phyloP scores from a whole-genome alignment of 2,888 invertebrate species.

The Strigamia crassipes region DNA sequence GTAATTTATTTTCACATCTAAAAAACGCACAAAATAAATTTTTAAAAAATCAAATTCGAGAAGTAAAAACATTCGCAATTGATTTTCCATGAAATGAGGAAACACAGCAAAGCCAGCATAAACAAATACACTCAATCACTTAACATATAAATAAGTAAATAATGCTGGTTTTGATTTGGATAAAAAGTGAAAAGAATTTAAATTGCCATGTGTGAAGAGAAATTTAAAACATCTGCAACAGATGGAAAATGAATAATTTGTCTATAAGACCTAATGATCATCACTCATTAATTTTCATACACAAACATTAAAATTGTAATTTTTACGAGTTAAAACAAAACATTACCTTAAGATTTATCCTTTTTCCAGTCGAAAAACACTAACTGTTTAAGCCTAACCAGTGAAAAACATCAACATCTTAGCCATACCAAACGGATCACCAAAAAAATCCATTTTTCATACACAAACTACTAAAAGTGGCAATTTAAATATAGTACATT shows the following conservation, averaged over 20 bases:
- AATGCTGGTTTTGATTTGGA: background rate
- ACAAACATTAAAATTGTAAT: background rate
- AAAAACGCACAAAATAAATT: too few relatives aligned
- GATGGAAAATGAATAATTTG: background rate
- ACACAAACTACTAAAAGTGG: background rate
- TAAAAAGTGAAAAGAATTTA: too few relatives aligned
- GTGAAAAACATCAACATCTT: background rate
- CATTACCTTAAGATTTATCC: too few relatives aligned
- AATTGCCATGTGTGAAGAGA: background rate
- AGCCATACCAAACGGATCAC: background rate
- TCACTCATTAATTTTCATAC: background rate
- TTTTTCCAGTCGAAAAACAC: background rate
- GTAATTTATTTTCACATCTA: background rate
- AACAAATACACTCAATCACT: too few relatives aligned
- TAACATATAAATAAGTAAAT: background rate
- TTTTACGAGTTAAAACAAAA: too few relatives aligned
- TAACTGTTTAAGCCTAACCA: background rate
- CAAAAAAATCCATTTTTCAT: background rate
- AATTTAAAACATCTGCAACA: background rate
- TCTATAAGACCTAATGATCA: background rate
- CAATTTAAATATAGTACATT: too few relatives aligned
- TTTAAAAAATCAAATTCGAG: background rate
- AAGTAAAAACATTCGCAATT: background rate
- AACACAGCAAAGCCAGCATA: background rate
- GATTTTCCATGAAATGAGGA: slow-evolving; percentile 16